phyloP scores from a whole-genome alignment of 2,888 invertebrate species.

The Seira sanloemensis region DNA sequence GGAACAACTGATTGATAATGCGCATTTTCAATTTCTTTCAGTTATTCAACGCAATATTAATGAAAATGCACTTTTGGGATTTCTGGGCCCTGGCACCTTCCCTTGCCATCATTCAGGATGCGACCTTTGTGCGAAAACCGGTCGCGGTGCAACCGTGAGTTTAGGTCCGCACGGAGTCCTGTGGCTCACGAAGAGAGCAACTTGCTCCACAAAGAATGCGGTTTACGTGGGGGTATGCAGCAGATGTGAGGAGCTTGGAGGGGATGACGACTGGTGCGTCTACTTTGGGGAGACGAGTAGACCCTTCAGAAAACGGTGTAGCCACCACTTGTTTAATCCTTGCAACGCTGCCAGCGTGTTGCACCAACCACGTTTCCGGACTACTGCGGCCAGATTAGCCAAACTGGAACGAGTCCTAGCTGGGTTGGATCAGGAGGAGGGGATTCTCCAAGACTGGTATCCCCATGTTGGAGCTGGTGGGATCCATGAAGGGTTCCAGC shows the following conservation, averaged over 20 bases:
- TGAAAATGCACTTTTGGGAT: not conserved
- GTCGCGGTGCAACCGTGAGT: constrained; percentile 1
- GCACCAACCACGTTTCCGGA: not conserved
- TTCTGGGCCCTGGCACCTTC: constrained; percentile 22
- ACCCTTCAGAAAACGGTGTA: not conserved
- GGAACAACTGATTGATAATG: no score
- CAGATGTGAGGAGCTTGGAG: constrained; percentile 18
- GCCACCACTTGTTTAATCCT: not conserved
- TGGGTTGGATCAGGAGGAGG: not conserved
- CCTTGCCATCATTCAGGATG: not conserved
- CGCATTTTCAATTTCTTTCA: no score
- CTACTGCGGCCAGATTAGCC: not conserved
- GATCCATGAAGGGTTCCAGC: constrained; percentile 4
- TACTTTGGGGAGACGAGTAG: constrained; percentile 19
- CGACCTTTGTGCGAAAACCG: not conserved
- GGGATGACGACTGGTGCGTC: constrained; percentile 15
- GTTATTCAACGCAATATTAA: no score
- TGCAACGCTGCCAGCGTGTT: constrained; percentile 10
- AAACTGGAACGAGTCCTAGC: constrained; percentile 17
- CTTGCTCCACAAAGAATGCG: constrained; percentile 6
- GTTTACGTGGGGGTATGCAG: constrained; percentile 20
- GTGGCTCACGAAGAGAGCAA: constrained; percentile 17
- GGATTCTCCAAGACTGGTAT: constrained; percentile 18
- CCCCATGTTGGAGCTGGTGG: not conserved
- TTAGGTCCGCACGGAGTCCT: constrained; percentile 27